Evolutionary conservation across 2,113 vertebrate species (phyloP), one percentile per base, ranked within the genome.

Genomic region (Eurystomus gularis): DNA sequence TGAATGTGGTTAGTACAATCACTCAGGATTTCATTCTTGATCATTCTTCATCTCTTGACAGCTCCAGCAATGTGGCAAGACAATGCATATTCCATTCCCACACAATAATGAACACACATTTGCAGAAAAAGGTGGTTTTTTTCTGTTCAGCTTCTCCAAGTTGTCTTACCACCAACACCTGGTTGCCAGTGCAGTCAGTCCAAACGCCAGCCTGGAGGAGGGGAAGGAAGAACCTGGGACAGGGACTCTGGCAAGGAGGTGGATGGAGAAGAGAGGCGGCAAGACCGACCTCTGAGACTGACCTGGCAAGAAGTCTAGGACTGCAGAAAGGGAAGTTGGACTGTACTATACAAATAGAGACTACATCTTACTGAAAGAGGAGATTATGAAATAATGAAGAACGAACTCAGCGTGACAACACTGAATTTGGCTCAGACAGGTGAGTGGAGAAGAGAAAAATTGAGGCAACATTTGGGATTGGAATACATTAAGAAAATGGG

Each of bases 21-120:
- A 79, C 25, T 57, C 62, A 70, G n/a, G 60, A 86, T 70, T 86
- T 70, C 29, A 46, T 17, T 86, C 86, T 54, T 8, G 1, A 76
- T 68, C 86, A 52, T 94, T 52, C 61, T 93, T 96, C 83, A 93
- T 82, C 52, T 91, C 60, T 33, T 93, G 93, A 96, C 93, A 96
- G 83, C 54, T 86, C 79, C 86, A 87, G 81, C 57, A 86, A 82
- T 57, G 58, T 64, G 57, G 83, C 37, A 82, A 95, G 60, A 91
- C 51, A 89, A 88, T 29, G 26, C 10, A 11, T 64, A 72, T 78
- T 96, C 57, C 86, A 52, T 68, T 95, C 52, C 81, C 73, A 79
- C 39, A 84, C 69, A 78, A 58, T 55, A 78, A 89, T 44, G 64
- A 88, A 57, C 60, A 48, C 2, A 35, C 1, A 0, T 23, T 84